A percentile compares a stretch with the other conserved stretches of the same genome.
Evolutionary conservation across 2,113 vertebrate species (phyloP).

Genomic region (Poecilia latipinna): DNA sequence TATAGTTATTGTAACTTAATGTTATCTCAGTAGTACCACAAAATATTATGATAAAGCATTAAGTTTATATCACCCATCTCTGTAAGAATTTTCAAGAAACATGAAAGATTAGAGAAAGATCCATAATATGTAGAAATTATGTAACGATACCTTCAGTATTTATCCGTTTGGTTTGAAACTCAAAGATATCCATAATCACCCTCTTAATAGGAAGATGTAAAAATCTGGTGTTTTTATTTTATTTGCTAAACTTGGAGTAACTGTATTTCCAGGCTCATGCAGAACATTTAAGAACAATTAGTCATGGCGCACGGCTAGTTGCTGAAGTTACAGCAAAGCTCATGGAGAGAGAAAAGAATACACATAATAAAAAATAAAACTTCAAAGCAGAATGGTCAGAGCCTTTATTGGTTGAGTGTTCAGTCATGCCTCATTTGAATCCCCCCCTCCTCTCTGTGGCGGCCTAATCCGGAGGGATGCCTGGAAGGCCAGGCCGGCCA

Average conservation of each 20-base stretch:
- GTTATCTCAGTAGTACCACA: no score
- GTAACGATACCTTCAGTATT: neutral
- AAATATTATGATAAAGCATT: no score
- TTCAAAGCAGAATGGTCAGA: constrained; percentile 27
- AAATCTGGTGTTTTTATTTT: no score
- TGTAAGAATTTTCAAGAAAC: neutral
- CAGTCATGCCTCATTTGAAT: constrained; percentile 47
- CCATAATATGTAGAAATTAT: neutral
- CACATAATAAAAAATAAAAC: neutral
- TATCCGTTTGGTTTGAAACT: neutral
- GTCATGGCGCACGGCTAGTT: no score
- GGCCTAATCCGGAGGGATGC: constrained; percentile 44
- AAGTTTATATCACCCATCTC: no score
- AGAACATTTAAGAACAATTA: no score
- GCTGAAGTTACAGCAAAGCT: no score
- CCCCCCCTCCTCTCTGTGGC: constrained; percentile 13
- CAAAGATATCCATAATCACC: neutral
- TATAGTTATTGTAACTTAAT: no score
- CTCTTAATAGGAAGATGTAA: no score
- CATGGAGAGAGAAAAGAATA: neutral
- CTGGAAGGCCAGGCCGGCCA: constrained; percentile 43
- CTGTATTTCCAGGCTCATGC: neutral
- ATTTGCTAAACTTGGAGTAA: neutral
- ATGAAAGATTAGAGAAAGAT: neutral
- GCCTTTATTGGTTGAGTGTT: constrained; percentile 35